Evolutionary conservation across 2,797 vertebrate genomes (phyloP), one percentile per base, ranked within the genome.

Genomic region (Kryptolebias ocellatus): DNA sequence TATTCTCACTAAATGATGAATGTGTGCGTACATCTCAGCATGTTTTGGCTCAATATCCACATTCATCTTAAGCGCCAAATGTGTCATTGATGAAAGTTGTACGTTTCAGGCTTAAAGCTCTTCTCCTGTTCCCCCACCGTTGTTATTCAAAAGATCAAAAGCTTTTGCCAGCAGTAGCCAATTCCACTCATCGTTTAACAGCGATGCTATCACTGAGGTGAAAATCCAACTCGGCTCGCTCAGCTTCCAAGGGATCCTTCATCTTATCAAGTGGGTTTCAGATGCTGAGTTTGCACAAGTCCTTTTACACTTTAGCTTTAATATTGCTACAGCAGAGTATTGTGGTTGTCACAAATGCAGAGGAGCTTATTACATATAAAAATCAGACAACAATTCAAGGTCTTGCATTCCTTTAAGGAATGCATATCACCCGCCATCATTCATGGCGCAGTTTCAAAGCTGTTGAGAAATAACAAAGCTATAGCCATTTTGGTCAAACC

Each of bases 91-190:
- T 84, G 72, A 67, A 78, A 80, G 70, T 66, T 73, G 67, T 67
- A 63, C 61, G 18, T 20, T 58, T 74, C 42, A 54, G 15, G 67
- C 56, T 79, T 15, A 14, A 4, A 70, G 81, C 63, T 64, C 52
- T 79, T 77, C 65, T 75, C 65, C 71, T 31, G 11, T 78, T 76
- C 74, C 58, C 53, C 24, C 58, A 74, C 66, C 42, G 62, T 70
- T 74, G 67, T 82, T 86, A 76, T 86, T 86, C 74, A 78, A 53
- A 44, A 80, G 74, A 83, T 79, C 47, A 81, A 79, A 77, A 67
- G 52, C 67, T 63, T 73, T 3, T 53, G 60, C 65, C 67, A 78
- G 44, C 51, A 24, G 12, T 20, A 28, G 52, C 67, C 74, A 70
- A 69, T 76, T 72, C 5, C 1, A 11, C 56, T 63, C 3, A 0